Evolutionary conservation across 2,888 invertebrate species (phyloP), one percentile per base, ranked within the genome.

Genomic region (Tetramorium bicarinatum): DNA sequence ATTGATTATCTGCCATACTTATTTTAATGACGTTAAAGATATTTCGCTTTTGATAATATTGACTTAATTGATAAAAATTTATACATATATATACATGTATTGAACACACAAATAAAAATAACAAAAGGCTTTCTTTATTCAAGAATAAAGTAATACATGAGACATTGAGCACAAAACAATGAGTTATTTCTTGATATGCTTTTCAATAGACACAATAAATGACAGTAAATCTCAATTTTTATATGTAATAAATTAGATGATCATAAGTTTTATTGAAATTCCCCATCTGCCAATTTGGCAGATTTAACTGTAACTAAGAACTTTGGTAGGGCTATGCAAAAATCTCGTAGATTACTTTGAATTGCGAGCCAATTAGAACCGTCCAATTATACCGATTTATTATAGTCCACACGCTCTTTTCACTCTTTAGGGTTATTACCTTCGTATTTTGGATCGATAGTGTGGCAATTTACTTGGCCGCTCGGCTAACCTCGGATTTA

Each of bases 281-380:
- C 11, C 2, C 2, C 49, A 49, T 49, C 49, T 49, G 49, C 18
- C 9, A 34, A 56, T 44, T 56, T 13, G 34, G 18, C n/a, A 69
- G 29, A 54, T 69, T 69, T 85, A 84, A 84, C 66, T 74, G 64
- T 52, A 11, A 71, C 54, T 71, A n/a, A 66, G 64, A 47, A 54
- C 13, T 66, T 80, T 13, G 11, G n/a, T 62, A 44, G 6, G 4
- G 15, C 15, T 44, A 44, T 52, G 49, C 21, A 82, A 62, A 87
- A 87, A 82, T 62, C 56, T n/a, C 54, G 44, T 79, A 69, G 29
- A 83, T 83, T 84, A 82, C 67, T 83, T 79, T 85, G 56, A 72
- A 86, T 84, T 75, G 83, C 80, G 64, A 83, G 69, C 83, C 86
- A 88, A 89, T 88, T 87, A 85, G 56, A 59, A 69, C 49, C 47